These are phyloP conservation scores for Babyrousa celebensis DNA, from an alignment of 2,797 vertebrate genomes.

Conservation along the genomic window DNA sequence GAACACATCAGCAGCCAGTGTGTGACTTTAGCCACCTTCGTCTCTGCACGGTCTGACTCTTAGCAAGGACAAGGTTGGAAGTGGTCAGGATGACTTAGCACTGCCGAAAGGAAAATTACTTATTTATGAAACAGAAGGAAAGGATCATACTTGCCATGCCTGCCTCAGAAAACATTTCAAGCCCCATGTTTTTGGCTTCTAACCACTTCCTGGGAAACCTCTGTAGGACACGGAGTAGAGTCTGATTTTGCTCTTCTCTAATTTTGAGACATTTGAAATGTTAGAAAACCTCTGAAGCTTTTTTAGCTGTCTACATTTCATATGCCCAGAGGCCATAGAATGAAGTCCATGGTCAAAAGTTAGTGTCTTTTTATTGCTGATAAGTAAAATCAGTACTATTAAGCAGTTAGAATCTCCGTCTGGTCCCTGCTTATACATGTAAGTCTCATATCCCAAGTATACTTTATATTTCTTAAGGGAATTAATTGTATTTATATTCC, in stretches of 20 bases:
- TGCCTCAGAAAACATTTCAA: not conserved
- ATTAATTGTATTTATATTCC: not conserved
- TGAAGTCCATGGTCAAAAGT: not conserved
- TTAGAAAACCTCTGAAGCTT: not conserved
- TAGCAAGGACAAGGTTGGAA: not conserved
- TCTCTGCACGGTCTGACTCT: not conserved
- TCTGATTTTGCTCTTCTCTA: not conserved
- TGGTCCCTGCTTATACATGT: not conserved
- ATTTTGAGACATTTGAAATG: not conserved
- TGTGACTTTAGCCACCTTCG: not conserved
- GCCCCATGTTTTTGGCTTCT: not conserved
- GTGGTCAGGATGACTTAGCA: not conserved
- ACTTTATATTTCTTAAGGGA: not conserved
- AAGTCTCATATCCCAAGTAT: not conserved
- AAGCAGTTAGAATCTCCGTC: not conserved
- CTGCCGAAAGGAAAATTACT: not conserved
- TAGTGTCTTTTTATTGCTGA: not conserved
- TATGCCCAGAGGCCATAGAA: not conserved
- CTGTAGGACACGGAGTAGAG: not conserved
- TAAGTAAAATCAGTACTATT: not conserved
- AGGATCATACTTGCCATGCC: not conserved
- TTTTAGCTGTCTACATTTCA: not conserved
- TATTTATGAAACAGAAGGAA: conserved; percentile 8
- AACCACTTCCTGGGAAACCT: not conserved
- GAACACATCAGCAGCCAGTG: not conserved